These are phyloP conservation scores for Aldrovandia affinis DNA, from an alignment of 2,797 vertebrate genomes.

Conservation along the genomic window DNA sequence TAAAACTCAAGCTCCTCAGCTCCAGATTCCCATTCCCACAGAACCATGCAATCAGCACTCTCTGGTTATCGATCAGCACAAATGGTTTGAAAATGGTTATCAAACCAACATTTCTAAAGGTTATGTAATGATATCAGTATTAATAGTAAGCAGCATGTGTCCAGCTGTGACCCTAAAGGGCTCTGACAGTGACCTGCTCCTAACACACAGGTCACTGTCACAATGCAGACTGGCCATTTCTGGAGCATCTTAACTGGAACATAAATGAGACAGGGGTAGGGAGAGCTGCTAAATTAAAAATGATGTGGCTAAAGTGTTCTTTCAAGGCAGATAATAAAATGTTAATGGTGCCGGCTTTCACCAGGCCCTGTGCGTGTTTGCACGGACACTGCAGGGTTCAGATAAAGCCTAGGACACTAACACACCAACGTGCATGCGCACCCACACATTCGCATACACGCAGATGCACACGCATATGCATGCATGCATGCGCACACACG, in stretches of 20 bases:
- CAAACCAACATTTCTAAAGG: neutral
- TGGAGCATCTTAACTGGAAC: constrained; percentile 57
- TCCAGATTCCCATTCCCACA: neutral
- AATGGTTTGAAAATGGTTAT: neutral
- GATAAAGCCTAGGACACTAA: neutral
- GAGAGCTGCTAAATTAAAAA: constrained; percentile 75
- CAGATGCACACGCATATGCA: constrained; percentile 12
- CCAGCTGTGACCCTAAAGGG: constrained; percentile 11
- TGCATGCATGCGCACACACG: constrained; percentile 14
- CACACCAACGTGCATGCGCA: constrained; percentile 6
- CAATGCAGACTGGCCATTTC: neutral
- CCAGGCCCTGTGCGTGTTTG: constrained; percentile 47
- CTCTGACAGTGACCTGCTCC: constrained; percentile 35
- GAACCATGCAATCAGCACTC: neutral
- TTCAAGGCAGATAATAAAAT: constrained; percentile 66
- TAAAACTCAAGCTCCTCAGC: no score
- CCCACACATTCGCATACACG: constrained; percentile 13
- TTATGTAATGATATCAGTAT: neutral
- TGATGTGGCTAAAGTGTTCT: constrained; percentile 66
- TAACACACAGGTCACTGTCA: constrained; percentile 18
- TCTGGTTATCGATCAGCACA: no score
- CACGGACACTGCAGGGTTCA: constrained; percentile 37
- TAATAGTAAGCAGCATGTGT: neutral
- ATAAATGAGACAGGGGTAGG: constrained; percentile 61
- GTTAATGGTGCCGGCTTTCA: constrained; percentile 61